Base-by-base conservation (phyloP, 1,140 invertebrate species). In the Drosophila setifemur region DNA sequence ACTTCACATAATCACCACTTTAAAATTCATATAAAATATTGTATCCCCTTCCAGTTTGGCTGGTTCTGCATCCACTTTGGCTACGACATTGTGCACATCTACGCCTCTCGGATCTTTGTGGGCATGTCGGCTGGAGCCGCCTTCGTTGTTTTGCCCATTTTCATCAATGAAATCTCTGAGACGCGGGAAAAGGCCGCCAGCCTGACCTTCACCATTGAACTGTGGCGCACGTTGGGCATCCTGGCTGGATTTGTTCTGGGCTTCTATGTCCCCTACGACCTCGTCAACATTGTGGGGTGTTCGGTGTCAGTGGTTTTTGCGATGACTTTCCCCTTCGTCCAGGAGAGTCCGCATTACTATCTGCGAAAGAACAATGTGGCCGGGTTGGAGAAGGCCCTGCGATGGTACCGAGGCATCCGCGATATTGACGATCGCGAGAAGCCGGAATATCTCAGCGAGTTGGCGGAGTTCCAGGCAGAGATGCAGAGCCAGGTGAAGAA, bases 331-430 rank as follows among this genome's bases (percentile, higher is more conserved):
- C 90, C 92, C 19, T 93, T 93, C 68, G 86, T 93, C 31, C 92
- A 92, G 19, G 93, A 93, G 90, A 93, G 92, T 53, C 93, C 93
- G n/a, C 92, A 93, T 63, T 93, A 91, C 66, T 92, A 92, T 52
- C 73, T 93, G 45, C 92, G 92, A 42, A 92, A 91, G 43, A 91
- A 91, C 35, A 88, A 92, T 49, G 81, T 90, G n/a, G 76, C 91
- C 25, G 82, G 90, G 49, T 88, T 92, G 50, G 92, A 92, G 76
- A 90, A 91, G 35, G 91, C 92, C 0, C 78, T 93, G 31, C 91
- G 91, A 54, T 91, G 90, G 75, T 87, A 92, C 60, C 90, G 92
- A 0, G 88, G 88, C 19, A 89, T 90, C 7, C 66, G 88, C 1
- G 66, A 89, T 8, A 67, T 90, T 0, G 74, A 87, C 12, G 77